Conservation (phyloP, 2,888 invertebrate genomes). For the Cosmia trapezina region DNA sequence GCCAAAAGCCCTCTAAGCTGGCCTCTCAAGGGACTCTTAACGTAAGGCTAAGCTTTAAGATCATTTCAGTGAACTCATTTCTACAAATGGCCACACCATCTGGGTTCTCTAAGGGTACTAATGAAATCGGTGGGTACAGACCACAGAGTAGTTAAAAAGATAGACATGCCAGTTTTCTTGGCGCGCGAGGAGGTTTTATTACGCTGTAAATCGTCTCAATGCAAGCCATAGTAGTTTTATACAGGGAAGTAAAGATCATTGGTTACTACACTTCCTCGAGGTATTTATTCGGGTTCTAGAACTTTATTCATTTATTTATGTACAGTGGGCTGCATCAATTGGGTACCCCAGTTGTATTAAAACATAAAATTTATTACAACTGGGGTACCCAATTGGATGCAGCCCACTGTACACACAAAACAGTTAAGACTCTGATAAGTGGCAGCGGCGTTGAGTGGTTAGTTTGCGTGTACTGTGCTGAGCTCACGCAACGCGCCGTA, state of each 20-base stretch:
- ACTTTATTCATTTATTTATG: not conserved
- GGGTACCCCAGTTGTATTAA: too few relatives aligned
- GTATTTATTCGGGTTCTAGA: not conserved
- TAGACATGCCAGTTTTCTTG: constrained; percentile 14
- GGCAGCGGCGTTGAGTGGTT: too few relatives aligned
- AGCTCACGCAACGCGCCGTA: too few relatives aligned
- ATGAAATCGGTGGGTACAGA: constrained; percentile 53
- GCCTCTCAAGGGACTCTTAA: constrained; percentile 38
- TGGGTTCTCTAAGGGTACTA: constrained; percentile 51
- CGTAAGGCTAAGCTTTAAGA: constrained; percentile 40
- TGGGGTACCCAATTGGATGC: too few relatives aligned
- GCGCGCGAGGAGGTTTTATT: constrained; percentile 15
- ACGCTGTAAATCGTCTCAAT: not conserved
- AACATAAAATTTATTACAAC: too few relatives aligned
- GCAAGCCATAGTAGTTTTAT: not conserved
- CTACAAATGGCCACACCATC: constrained; percentile 54
- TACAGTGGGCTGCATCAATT: too few relatives aligned
- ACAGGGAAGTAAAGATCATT: not conserved
- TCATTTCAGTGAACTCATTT: constrained; percentile 57
- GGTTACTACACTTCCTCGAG: not conserved
- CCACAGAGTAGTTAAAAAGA: constrained; percentile 37
- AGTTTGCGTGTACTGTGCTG: too few relatives aligned
- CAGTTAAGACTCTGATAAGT: too few relatives aligned
- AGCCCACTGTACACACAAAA: too few relatives aligned
- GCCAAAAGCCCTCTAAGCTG: constrained; percentile 30